Evolutionary conservation across 2,888 invertebrate genomes (phyloP).

Genomic region (Drosophila rubida): DNA sequence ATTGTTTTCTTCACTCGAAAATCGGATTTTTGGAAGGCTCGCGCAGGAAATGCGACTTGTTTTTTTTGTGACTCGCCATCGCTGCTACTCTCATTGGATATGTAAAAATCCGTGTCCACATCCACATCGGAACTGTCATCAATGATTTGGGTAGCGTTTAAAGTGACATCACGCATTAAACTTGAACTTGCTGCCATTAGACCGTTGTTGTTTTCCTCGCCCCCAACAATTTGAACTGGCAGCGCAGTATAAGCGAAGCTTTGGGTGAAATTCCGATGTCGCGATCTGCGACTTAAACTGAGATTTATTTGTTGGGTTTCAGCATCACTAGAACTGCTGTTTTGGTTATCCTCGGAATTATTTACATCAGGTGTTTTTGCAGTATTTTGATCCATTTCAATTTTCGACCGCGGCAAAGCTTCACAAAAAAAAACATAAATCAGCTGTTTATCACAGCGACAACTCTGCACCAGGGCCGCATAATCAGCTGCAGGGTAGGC

Average conservation of each 20-base stretch:
- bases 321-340: constrained; percentile 37
- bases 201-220: constrained; percentile 16
- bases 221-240: constrained; percentile 48
- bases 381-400: constrained; percentile 44
- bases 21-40: constrained; percentile 46
- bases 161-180: constrained; percentile 49
- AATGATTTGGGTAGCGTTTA: constrained; percentile 51
- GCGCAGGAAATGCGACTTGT: constrained; percentile 40
- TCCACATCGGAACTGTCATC: constrained; percentile 55
- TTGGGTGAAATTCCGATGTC: constrained; percentile 34
- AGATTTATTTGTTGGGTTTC: constrained; percentile 46
- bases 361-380: neutral
- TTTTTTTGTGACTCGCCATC: constrained; percentile 27
- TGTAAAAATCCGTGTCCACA: constrained; percentile 58
- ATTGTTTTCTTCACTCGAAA: constrained; percentile 32
- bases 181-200: constrained; percentile 19
- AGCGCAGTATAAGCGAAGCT: constrained; percentile 49
- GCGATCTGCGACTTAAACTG: constrained; percentile 45
- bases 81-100: constrained; percentile 66
- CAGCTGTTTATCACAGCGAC: constrained; percentile 42
- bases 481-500: neutral
- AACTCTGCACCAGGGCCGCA: constrained; percentile 31
- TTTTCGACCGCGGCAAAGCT: neutral
- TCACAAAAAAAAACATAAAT: constrained; percentile 24
- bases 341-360: neutral